A percentile compares a stretch with the other conserved stretches of the same genome.
Evolutionary conservation across 1,140 invertebrate species (phyloP).

Genomic region (Cheumatopsyche charites): DNA sequence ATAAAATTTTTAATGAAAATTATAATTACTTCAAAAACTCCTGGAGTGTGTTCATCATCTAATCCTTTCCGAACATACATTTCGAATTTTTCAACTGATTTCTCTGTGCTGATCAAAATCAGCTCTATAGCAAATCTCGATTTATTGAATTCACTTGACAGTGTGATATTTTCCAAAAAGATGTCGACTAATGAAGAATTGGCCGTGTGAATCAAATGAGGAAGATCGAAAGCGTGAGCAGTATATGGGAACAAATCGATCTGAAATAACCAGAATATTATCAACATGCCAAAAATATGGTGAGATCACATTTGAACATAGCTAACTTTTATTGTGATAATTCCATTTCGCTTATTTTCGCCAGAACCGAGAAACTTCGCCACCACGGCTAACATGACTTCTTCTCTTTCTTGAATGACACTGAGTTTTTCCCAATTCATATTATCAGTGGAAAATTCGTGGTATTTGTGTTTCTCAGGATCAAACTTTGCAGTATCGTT

Average conservation of each 20-base stretch:
- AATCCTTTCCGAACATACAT: slow-evolving; percentile 64
- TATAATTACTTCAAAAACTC: slow-evolving; percentile 67
- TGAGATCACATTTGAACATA: neutral
- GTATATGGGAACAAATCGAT: slow-evolving; percentile 61
- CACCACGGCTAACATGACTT: slow-evolving; percentile 57
- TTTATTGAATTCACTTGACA: slow-evolving; percentile 55
- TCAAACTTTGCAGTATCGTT: slow-evolving; percentile 56
- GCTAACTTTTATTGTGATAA: slow-evolving; percentile 53
- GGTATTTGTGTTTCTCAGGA: slow-evolving; percentile 49
- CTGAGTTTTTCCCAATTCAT: slow-evolving; percentile 56
- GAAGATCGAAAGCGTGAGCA: slow-evolving; percentile 62
- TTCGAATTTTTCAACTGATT: slow-evolving; percentile 52
- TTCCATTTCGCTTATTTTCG: slow-evolving; percentile 52
- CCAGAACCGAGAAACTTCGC: slow-evolving; percentile 51
- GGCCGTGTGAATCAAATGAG: slow-evolving; percentile 68
- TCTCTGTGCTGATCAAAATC: slow-evolving; percentile 59
- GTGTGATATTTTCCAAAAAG: slow-evolving; percentile 62
- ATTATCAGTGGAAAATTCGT: slow-evolving; percentile 51
- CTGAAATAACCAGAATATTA: slow-evolving; percentile 52
- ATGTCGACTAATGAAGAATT: slow-evolving; percentile 70
- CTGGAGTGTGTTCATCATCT: slow-evolving; percentile 76
- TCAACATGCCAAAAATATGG: neutral
- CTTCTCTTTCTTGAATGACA: slow-evolving; percentile 52
- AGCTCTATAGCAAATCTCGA: slow-evolving; percentile 68
- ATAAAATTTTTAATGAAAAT: neutral